phyloP scores from a whole-genome alignment of 2,888 invertebrate genomes.

The Sialis lutaria region DNA sequence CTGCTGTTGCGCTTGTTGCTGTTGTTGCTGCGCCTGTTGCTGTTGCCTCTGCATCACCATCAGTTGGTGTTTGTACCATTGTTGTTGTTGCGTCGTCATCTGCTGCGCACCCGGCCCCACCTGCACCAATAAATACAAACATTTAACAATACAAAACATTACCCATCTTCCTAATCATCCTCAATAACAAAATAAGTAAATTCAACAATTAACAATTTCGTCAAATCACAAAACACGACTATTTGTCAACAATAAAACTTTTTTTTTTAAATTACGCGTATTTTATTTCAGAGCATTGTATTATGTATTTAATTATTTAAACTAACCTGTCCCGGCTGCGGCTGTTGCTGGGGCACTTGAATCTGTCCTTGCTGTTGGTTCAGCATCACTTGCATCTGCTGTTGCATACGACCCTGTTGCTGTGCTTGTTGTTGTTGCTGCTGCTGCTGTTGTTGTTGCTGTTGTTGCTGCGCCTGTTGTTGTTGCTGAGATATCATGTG shows the following conservation, averaged over 20 bases:
- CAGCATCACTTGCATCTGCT: constrained; percentile 22
- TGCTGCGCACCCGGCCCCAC: constrained; percentile 18
- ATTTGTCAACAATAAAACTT: no score
- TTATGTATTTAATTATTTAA: background rate
- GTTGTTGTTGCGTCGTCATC: constrained; percentile 21
- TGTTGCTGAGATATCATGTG: constrained; percentile 24
- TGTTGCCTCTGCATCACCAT: constrained; percentile 35
- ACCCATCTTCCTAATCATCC: no score
- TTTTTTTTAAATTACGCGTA: no score
- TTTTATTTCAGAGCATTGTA: background rate
- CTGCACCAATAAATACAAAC: constrained; percentile 2
- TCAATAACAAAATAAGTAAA: background rate
- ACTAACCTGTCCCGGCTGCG: constrained; percentile 4
- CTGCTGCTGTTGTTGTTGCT: constrained; percentile 17
- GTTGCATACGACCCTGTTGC: constrained; percentile 20
- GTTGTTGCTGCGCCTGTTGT: constrained; percentile 24
- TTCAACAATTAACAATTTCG: background rate
- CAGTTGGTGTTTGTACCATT: constrained; percentile 27
- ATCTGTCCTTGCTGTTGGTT: constrained; percentile 11
- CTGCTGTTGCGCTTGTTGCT: constrained; percentile 27
- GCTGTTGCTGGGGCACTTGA: constrained; percentile 3
- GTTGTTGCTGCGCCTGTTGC: constrained; percentile 34
- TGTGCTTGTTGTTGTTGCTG: constrained; percentile 1
- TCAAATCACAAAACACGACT: no score
- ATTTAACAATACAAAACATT: background rate